phyloP scores from a whole-genome alignment of 2,797 vertebrate species.

The Amniataba percoides region DNA sequence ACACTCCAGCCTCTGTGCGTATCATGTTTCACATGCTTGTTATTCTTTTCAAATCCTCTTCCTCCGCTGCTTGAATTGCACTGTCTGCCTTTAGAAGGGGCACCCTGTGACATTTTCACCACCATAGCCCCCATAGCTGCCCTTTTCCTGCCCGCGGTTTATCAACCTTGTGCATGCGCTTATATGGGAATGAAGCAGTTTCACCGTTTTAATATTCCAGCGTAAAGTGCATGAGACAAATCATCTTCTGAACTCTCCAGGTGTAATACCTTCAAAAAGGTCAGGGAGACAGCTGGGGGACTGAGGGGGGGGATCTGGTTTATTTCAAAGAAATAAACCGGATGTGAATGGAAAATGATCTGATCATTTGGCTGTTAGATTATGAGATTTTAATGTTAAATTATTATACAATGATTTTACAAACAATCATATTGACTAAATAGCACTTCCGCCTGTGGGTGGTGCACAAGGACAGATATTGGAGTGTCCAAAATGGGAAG shows the following conservation, averaged over 20 bases:
- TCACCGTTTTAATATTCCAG: slow-evolving; percentile 38
- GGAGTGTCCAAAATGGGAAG: background rate
- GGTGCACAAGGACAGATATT: background rate
- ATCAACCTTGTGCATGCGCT: slow-evolving; percentile 33
- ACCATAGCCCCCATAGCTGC: slow-evolving; percentile 15
- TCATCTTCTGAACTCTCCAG: slow-evolving; percentile 46
- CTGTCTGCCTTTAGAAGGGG: background rate
- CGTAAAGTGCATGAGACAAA: slow-evolving; percentile 35
- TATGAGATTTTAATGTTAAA: background rate
- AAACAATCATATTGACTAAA: background rate
- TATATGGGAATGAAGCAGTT: slow-evolving; percentile 23
- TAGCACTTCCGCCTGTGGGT: background rate
- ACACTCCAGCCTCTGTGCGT: background rate
- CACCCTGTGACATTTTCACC: slow-evolving; percentile 42
- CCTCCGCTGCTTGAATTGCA: too few species aligned
- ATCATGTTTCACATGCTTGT: background rate
- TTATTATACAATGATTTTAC: background rate
- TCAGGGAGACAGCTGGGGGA: slow-evolving; percentile 5
- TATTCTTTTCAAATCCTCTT: background rate
- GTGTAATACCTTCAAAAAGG: slow-evolving; percentile 50
- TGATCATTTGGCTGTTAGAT: background rate
- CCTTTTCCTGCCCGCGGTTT: slow-evolving; percentile 28
- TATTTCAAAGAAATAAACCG: background rate
- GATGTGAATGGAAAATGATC: too few species aligned
- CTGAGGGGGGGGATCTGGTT: too few species aligned